Conservation (phyloP, 92 coral and sea anemone genomes). For the Porites rus region DNA sequence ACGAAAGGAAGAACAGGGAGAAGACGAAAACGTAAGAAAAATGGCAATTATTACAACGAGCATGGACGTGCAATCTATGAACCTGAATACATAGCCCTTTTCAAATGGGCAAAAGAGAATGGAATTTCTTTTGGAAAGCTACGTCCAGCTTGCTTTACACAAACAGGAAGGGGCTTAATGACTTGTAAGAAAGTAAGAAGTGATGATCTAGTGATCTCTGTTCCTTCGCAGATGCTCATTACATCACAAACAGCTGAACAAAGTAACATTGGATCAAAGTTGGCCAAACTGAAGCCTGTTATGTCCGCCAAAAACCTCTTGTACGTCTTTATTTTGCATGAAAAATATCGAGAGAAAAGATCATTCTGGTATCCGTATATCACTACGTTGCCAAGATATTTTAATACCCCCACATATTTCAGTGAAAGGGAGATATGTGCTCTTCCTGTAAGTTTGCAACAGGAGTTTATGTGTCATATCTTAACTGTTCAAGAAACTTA, state of each 20-base stretch:
- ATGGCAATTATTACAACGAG: neutral
- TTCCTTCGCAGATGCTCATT: constrained; percentile 79
- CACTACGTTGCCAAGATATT: constrained; percentile 71
- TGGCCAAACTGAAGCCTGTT: neutral
- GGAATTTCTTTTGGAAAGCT: constrained; percentile 75
- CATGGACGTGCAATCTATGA: constrained; percentile 39
- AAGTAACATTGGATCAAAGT: constrained; percentile 48
- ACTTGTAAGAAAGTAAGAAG: constrained; percentile 59
- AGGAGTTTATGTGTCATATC: constrained; percentile 58
- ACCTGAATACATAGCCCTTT: constrained; percentile 69
- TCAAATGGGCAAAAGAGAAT: constrained; percentile 92
- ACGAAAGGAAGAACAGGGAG: constrained; percentile 67
- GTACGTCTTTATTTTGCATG: constrained; percentile 78
- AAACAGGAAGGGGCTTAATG: constrained; percentile 89
- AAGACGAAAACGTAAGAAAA: constrained; percentile 43
- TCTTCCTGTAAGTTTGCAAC: constrained; percentile 57
- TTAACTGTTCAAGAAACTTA: constrained; percentile 51
- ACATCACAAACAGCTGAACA: constrained; percentile 67
- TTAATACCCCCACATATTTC: constrained; percentile 91
- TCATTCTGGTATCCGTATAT: constrained; percentile 97
- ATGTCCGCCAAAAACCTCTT: constrained; percentile 61
- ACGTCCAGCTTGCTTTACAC: constrained; percentile 76
- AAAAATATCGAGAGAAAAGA: constrained; percentile 59
- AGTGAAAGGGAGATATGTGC: constrained; percentile 50
- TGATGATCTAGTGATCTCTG: constrained; percentile 77